Conservation (phyloP, 2,888 invertebrate genomes). For the Netelia melanura region DNA sequence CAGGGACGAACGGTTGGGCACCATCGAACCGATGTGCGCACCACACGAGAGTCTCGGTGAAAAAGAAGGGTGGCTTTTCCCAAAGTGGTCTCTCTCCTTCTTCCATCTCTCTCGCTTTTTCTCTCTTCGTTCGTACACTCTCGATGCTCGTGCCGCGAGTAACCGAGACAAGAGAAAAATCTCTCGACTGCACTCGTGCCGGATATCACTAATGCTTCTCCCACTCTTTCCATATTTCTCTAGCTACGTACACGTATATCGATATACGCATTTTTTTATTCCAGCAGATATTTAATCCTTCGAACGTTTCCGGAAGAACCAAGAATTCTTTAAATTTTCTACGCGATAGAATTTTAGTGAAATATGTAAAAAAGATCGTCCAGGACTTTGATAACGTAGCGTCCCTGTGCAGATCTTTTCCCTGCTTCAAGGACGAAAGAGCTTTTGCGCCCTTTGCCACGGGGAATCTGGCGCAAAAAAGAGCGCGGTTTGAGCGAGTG, state of each 20-base stretch:
- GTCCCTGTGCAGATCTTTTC: background rate
- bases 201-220: conserved; percentile 51
- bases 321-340: conserved; percentile 34
- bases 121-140: conserved; percentile 6
- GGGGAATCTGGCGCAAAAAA: conserved; percentile 29
- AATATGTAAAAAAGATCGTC: background rate
- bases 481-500: background rate
- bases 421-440: conserved; percentile 35
- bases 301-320: conserved; percentile 8
- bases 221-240: conserved; percentile 7
- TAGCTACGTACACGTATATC: background rate
- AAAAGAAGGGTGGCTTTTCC: conserved; percentile 63
- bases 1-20: conserved; percentile 29
- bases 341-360: background rate
- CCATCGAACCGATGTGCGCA: conserved; percentile 68
- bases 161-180: conserved; percentile 25
- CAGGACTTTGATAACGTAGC: background rate
- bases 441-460: conserved; percentile 7
- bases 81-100: conserved; percentile 57
- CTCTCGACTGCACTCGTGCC: conserved; percentile 41
- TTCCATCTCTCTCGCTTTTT: conserved; percentile 24
- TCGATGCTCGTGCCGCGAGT: conserved; percentile 40
- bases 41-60: conserved; percentile 38
- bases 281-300: conserved; percentile 28
- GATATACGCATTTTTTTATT: background rate